Conservation (phyloP, 2,888 invertebrate species). For the Caenorhabditis doughertyi region DNA sequence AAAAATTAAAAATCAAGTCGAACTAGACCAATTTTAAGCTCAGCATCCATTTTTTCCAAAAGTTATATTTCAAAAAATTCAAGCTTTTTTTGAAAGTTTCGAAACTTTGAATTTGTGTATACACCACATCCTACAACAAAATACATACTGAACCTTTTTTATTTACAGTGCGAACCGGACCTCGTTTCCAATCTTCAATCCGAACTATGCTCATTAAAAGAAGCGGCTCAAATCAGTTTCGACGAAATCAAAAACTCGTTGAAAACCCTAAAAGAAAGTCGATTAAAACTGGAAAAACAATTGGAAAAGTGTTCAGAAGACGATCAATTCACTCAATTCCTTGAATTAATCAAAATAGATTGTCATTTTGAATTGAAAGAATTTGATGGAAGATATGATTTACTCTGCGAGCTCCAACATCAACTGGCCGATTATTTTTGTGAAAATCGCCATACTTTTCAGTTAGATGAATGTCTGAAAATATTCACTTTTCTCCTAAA, state of each 20-base stretch:
- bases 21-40: too few relatives aligned
- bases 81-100: too few relatives aligned
- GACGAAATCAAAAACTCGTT: conserved; percentile 66
- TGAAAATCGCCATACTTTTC: conserved; percentile 72
- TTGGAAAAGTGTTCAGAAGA: conserved; percentile 30
- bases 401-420: conserved; percentile 37
- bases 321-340: conserved; percentile 41
- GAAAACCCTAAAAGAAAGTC: conserved; percentile 46
- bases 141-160: too few relatives aligned
- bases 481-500: conserved; percentile 77
- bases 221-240: conserved; percentile 64
- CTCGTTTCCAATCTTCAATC: conserved; percentile 53
- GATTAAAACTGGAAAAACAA: conserved; percentile 54
- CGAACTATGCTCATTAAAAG: conserved; percentile 57
- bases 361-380: conserved; percentile 54
- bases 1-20: too few relatives aligned
- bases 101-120: too few relatives aligned
- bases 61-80: too few relatives aligned
- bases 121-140: too few relatives aligned
- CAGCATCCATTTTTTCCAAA: too few relatives aligned
- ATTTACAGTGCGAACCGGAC: conserved; percentile 62
- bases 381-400: conserved; percentile 40
- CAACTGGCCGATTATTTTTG: conserved; percentile 69
- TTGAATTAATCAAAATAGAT: conserved; percentile 59
- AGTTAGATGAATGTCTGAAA: conserved; percentile 80